These are phyloP conservation scores for Hypotaenidia okinawae DNA, from an alignment of 2,797 vertebrate genomes.

Conservation along the genomic window DNA sequence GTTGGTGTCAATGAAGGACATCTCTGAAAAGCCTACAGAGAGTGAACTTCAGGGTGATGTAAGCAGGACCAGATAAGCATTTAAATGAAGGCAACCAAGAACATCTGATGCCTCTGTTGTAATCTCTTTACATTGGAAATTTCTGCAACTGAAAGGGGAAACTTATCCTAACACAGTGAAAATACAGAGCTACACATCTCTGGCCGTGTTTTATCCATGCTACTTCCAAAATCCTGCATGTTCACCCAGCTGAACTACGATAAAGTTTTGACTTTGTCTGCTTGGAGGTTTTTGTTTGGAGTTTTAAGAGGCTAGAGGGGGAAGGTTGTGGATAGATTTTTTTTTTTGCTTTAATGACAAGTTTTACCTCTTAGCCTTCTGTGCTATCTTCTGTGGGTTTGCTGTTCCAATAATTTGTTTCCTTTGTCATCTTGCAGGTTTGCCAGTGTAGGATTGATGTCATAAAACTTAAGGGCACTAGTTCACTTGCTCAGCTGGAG, in stretches of 20 bases:
- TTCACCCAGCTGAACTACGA: neutral
- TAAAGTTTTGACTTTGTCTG: neutral
- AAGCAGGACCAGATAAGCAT: neutral
- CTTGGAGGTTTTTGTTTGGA: neutral
- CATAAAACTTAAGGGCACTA: neutral
- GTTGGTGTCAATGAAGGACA: neutral
- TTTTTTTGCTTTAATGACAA: neutral
- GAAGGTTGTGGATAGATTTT: neutral
- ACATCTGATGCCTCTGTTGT: neutral
- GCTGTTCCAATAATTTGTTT: neutral
- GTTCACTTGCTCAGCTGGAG: conserved; percentile 19
- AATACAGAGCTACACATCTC: neutral
- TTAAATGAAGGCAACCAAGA: neutral
- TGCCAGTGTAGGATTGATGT: neutral
- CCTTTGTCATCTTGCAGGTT: neutral
- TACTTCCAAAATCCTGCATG: neutral
- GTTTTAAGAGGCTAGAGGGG: accelerated
- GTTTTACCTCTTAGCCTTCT: neutral
- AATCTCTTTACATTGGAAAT: neutral
- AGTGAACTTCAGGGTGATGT: neutral
- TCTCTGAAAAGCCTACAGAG: neutral
- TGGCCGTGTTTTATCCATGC: neutral
- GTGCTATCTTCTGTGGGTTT: neutral
- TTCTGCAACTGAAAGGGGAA: neutral
- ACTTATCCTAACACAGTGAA: neutral